Evolutionary conservation across 2,888 invertebrate genomes (phyloP).

Genomic region (Augochlorella aurata): DNA sequence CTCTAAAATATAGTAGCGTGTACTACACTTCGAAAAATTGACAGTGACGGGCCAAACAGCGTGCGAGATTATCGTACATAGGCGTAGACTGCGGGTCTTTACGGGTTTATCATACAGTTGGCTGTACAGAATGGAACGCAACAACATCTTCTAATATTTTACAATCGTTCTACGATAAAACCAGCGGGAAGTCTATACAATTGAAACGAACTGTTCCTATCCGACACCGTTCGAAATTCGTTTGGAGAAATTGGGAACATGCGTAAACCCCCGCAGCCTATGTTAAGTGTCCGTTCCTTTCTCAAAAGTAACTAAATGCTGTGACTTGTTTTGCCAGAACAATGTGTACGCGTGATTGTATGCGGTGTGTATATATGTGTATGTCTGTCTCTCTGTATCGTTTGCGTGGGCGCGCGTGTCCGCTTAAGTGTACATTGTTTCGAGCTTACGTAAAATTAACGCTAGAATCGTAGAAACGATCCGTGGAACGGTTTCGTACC

Average conservation of each 20-base stretch:
- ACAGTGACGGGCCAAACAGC: conserved; percentile 66
- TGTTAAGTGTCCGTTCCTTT: conserved; percentile 32
- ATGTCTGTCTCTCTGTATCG: background rate
- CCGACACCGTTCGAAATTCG: background rate
- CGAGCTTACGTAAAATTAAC: conserved; percentile 47
- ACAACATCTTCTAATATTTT: background rate
- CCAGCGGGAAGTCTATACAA: background rate
- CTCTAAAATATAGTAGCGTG: conserved; percentile 71
- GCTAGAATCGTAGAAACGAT: conserved; percentile 48
- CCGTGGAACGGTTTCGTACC: conserved; percentile 54
- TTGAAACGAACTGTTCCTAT: background rate
- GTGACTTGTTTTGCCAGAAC: conserved; percentile 33
- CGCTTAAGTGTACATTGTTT: background rate
- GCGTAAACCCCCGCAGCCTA: background rate
- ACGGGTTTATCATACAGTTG: background rate
- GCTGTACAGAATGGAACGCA: background rate
- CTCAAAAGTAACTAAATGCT: conserved; percentile 51
- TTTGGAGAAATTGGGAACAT: background rate
- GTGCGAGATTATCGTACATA: conserved; percentile 51
- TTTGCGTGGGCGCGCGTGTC: background rate
- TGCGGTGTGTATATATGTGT: background rate
- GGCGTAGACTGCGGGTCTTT: background rate
- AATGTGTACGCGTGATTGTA: background rate
- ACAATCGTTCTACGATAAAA: background rate
- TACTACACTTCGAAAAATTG: conserved; percentile 66